These are phyloP conservation scores for Drosophila grimshawi DNA, from an alignment of 1,140 invertebrate species.

Conservation along the genomic window DNA sequence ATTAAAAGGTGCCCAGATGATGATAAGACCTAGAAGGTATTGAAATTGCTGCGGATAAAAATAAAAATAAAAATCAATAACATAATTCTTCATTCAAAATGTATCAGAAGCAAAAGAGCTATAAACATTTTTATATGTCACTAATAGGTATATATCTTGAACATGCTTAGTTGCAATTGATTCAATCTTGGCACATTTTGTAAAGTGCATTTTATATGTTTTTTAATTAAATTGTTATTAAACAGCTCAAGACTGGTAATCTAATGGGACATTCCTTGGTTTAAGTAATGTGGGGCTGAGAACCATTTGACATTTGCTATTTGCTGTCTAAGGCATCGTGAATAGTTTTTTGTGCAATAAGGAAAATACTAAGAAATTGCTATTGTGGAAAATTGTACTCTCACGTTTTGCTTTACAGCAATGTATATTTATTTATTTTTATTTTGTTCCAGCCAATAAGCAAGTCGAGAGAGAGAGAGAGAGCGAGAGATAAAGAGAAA, in stretches of 20 bases:
- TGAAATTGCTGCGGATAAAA: neutral
- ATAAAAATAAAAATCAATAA: too few relatives aligned
- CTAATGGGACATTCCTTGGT: neutral
- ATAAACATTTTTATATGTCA: too few relatives aligned
- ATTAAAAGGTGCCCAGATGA: conserved; percentile 41
- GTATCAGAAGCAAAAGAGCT: too few relatives aligned
- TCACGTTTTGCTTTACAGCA: conserved; percentile 28
- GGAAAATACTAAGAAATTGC: conserved; percentile 21
- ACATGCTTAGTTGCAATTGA: too few relatives aligned
- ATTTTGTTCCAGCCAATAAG: neutral
- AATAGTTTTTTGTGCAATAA: conserved; percentile 31
- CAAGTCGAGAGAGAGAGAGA: conserved; percentile 1
- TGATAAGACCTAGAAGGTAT: conserved; percentile 38
- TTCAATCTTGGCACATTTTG: too few relatives aligned
- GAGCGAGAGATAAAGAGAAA: neutral
- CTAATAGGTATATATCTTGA: too few relatives aligned
- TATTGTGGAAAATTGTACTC: conserved; percentile 5
- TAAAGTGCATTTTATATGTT: too few relatives aligned
- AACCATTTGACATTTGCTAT: conserved; percentile 1
- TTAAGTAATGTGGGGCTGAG: neutral
- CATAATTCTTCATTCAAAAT: too few relatives aligned
- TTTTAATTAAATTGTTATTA: too few relatives aligned
- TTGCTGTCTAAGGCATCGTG: neutral
- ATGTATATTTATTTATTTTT: conserved; percentile 10
- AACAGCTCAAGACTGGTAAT: neutral